These are phyloP conservation scores for Acrobasis repandana DNA, from an alignment of 2,888 invertebrate species.

Conservation along the genomic window DNA sequence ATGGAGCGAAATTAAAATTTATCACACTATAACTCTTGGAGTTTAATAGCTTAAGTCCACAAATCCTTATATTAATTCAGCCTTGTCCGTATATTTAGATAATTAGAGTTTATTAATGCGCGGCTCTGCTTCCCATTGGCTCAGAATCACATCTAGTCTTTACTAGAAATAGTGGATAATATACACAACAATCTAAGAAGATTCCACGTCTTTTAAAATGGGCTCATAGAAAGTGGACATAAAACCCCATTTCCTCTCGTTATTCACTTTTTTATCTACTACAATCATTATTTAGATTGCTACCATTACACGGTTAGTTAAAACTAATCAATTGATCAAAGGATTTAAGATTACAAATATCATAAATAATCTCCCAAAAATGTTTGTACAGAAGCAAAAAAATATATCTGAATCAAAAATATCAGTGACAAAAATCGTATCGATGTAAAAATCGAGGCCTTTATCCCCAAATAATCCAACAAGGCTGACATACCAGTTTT, in stretches of 20 bases:
- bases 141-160: not conserved
- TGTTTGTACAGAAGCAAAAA: not conserved
- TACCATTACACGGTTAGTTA: not conserved
- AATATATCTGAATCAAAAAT: constrained; percentile 4
- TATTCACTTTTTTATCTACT: no score
- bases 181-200: no score
- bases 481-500: constrained; percentile 50
- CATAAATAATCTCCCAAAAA: not conserved
- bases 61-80: constrained; percentile 71
- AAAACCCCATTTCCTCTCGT: no score
- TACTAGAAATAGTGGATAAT: no score
- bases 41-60: constrained; percentile 52
- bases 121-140: constrained; percentile 23
- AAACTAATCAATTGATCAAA: not conserved
- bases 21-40: constrained; percentile 49
- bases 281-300: no score
- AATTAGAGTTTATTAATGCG: constrained; percentile 59
- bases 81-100: constrained; percentile 70
- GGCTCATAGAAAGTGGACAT: no score
- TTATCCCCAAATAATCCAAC: constrained; percentile 60
- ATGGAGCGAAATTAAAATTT: constrained; percentile 53
- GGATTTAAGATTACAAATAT: not conserved
- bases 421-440: constrained; percentile 9
- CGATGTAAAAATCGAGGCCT: constrained; percentile 49
- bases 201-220: no score